A percentile compares a stretch with the other conserved stretches of the same genome.
phyloP scores from a whole-genome alignment of 1,140 invertebrate species.

The Drepana arcuata region DNA sequence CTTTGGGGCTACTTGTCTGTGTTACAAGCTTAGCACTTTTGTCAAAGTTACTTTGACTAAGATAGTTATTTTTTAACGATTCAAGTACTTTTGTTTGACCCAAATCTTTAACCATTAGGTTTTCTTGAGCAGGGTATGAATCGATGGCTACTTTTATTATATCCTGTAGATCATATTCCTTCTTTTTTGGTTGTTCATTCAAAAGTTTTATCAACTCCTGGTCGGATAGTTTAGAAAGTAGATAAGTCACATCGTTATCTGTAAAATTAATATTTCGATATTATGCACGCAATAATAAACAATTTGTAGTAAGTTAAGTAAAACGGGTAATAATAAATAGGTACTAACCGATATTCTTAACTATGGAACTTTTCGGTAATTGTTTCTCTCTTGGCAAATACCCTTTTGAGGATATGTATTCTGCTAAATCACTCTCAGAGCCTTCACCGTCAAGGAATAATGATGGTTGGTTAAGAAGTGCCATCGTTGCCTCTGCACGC shows the following conservation, averaged over 20 bases:
- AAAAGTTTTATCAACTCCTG: constrained; percentile 43
- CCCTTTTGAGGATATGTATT: constrained; percentile 34
- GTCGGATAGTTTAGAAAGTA: constrained; percentile 52
- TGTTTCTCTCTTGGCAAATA: constrained; percentile 38
- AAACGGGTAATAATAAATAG: background rate
- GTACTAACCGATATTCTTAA: constrained; percentile 34
- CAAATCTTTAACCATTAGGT: constrained; percentile 1
- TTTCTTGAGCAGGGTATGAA: constrained; percentile 13
- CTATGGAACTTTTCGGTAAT: constrained; percentile 28
- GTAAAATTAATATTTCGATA: constrained; percentile 6
- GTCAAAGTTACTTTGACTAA: constrained; percentile 7
- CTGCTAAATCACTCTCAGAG: constrained; percentile 28
- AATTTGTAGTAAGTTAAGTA: background rate
- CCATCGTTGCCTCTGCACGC: no score
- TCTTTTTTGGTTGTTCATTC: constrained; percentile 36
- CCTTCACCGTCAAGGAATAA: constrained; percentile 17
- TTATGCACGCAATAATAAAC: background rate
- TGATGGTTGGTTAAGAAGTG: no score
- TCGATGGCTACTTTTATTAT: constrained; percentile 30
- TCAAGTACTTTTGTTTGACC: background rate
- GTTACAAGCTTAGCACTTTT: constrained; percentile 16
- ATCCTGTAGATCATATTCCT: constrained; percentile 39
- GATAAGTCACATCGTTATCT: constrained; percentile 40
- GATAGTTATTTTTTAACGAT: background rate
- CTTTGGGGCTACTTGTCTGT: constrained; percentile 11